Conservation (phyloP, 1,140 invertebrate genomes). For the Elymnias hypermnestra region DNA sequence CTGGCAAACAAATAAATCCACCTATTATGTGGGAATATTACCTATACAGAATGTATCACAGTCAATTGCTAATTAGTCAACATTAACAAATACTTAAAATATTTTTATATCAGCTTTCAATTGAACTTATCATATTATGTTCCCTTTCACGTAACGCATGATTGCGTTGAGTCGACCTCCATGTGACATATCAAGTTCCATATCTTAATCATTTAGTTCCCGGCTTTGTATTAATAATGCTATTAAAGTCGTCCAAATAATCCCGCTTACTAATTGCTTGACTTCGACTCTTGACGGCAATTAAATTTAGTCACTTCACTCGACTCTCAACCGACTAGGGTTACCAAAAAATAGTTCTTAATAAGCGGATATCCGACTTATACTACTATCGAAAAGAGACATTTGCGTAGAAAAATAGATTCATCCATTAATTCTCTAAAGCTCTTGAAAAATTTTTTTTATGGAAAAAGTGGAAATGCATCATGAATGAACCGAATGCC, state of each 20-base stretch:
- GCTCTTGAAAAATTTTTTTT: too few species aligned
- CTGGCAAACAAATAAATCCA: not conserved
- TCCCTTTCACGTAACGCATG: slow-evolving; percentile 15
- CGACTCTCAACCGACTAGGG: slow-evolving; percentile 11
- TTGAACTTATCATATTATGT: not conserved
- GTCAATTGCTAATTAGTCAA: too few species aligned
- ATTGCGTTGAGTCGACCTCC: slow-evolving; percentile 23
- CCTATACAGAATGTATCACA: too few species aligned
- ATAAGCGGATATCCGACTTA: too few species aligned
- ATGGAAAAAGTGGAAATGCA: too few species aligned
- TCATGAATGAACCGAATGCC: too few species aligned
- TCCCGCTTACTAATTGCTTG: slow-evolving; percentile 46
- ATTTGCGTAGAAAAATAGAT: too few species aligned
- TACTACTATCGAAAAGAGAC: too few species aligned
- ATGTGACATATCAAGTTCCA: slow-evolving; percentile 26
- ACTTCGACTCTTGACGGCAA: slow-evolving; percentile 40
- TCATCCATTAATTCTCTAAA: too few species aligned
- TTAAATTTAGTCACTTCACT: slow-evolving; percentile 44
- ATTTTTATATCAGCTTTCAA: not conserved
- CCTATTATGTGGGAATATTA: too few species aligned
- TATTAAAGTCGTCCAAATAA: slow-evolving; percentile 40
- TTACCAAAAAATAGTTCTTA: not conserved
- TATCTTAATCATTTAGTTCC: slow-evolving; percentile 33
- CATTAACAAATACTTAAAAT: too few species aligned
- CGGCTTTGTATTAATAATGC: slow-evolving; percentile 35